A percentile compares a stretch with the other conserved stretches of the same genome.
phyloP scores from a whole-genome alignment of 1,140 invertebrate species.

The Leguminivora glycinivorella region DNA sequence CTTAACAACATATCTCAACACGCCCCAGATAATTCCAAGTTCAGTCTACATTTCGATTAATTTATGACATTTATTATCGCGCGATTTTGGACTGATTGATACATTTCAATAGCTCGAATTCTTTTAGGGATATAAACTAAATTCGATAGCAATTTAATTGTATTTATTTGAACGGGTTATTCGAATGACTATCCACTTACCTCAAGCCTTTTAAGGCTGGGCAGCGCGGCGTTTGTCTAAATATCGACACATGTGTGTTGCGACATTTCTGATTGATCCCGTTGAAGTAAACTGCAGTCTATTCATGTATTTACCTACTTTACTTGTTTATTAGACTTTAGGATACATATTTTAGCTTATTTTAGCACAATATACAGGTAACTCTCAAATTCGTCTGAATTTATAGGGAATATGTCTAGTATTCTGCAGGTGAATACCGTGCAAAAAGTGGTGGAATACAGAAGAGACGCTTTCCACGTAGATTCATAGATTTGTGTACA shows the following conservation, averaged over 20 bases:
- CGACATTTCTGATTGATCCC: conserved; percentile 10
- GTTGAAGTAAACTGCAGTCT: background rate
- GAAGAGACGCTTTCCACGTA: too few relatives aligned
- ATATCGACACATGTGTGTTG: conserved; percentile 22
- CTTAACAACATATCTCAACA: conserved; percentile 10
- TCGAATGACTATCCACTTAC: conserved; percentile 19
- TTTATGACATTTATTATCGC: conserved; percentile 12
- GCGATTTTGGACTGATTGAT: conserved; percentile 9
- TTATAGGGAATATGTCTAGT: too few relatives aligned
- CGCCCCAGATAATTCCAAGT: conserved; percentile 2
- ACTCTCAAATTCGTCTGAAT: too few relatives aligned
- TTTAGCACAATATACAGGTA: background rate
- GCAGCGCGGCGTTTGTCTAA: conserved; percentile 13
- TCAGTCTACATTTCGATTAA: conserved; percentile 20
- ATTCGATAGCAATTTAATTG: conserved; percentile 24
- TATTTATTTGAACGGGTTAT: conserved; percentile 12
- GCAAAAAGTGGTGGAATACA: too few relatives aligned
- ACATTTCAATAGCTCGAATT: conserved; percentile 17
- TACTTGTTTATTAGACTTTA: too few relatives aligned
- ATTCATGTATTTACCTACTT: background rate
- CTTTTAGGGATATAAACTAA: background rate
- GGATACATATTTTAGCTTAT: background rate
- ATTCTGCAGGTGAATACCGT: too few relatives aligned
- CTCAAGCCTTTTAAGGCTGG: background rate
- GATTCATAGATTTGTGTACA: too few relatives aligned